Conservation (phyloP, 1,140 invertebrate species). For the Heliothis virescens region DNA sequence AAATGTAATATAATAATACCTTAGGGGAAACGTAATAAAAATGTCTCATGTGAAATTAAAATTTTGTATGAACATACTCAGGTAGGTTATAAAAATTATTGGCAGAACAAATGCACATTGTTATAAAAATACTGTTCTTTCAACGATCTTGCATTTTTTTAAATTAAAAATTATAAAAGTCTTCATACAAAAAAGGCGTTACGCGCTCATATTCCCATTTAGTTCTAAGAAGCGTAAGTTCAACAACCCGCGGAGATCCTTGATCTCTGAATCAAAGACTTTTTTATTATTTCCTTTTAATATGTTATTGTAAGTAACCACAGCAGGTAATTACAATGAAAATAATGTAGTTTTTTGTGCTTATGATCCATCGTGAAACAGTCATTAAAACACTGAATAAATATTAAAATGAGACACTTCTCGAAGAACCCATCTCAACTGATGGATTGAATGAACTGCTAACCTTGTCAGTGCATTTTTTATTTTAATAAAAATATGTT, state of each 20-base stretch:
- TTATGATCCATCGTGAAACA: not conserved
- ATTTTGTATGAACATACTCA: not conserved
- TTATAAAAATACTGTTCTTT: not conserved
- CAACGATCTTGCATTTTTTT: not conserved
- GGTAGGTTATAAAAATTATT: not conserved
- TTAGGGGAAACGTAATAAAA: not conserved
- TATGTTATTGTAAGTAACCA: slow-evolving; percentile 1
- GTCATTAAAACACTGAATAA: not conserved
- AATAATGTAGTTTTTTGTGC: slow-evolving; percentile 25
- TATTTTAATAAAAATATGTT: not conserved
- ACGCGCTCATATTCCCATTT: slow-evolving; percentile 18
- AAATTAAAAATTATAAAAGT: slow-evolving; percentile 19
- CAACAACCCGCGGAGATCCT: slow-evolving; percentile 28
- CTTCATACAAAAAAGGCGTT: slow-evolving; percentile 33
- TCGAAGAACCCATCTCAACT: too few species aligned
- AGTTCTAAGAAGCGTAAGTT: slow-evolving; percentile 25
- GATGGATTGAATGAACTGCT: too few species aligned
- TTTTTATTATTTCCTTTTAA: slow-evolving; percentile 16
- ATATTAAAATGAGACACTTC: not conserved
- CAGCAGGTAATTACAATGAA: not conserved
- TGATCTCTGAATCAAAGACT: slow-evolving; percentile 37
- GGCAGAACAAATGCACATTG: not conserved
- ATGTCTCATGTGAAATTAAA: not conserved
- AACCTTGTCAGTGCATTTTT: not conserved
- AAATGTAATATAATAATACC: too few species aligned